Percentiles rank a stretch among this genome's conserved stretches.
These are phyloP conservation scores for Acronicta leporina DNA, from an alignment of 2,888 invertebrate genomes.

Conservation along the genomic window DNA sequence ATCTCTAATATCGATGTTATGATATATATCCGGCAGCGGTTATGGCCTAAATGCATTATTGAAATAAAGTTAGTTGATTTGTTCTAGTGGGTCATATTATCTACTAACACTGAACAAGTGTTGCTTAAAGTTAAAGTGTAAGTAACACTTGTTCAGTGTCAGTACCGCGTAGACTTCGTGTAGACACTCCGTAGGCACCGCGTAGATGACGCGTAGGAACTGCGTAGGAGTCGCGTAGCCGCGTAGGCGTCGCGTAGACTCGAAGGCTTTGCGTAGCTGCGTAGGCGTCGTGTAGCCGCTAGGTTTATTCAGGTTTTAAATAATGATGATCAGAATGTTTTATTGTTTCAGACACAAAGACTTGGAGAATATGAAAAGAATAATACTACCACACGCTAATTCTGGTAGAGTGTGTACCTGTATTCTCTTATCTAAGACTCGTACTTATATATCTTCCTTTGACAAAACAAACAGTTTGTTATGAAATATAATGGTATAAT, in stretches of 20 bases:
- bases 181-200: background rate
- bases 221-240: no score
- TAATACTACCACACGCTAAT: no score
- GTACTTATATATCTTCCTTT: constrained; percentile 32
- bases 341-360: constrained; percentile 2
- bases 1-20: constrained; percentile 72
- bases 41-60: constrained; percentile 60
- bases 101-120: background rate
- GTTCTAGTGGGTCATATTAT: constrained; percentile 24
- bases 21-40: constrained; percentile 61
- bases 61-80: constrained; percentile 30
- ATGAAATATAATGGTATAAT: constrained; percentile 51
- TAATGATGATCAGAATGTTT: no score
- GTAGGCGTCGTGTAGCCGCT: no score
- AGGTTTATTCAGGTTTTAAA: no score
- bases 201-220: background rate
- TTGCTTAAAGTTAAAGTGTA: background rate
- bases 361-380: no score
- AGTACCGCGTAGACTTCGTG: background rate
- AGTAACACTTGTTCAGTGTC: background rate
- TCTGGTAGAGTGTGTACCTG: no score
- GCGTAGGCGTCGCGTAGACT: no score
- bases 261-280: no score
- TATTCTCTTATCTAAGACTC: no score
- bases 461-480: constrained; percentile 48